Base-by-base conservation (phyloP, 2,888 invertebrate species). In the Biston stratarius region DNA sequence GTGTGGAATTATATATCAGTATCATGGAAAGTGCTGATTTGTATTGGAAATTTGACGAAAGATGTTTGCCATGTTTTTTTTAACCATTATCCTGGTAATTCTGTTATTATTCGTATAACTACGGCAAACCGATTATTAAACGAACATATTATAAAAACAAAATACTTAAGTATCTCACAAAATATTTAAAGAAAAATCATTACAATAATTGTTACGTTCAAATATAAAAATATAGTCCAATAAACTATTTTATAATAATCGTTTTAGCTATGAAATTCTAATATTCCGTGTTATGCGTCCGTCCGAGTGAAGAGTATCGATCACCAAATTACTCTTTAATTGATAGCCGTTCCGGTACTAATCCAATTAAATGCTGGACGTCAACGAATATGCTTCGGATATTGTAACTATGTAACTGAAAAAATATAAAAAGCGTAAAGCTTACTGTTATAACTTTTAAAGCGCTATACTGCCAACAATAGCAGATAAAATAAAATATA, bases 371-470 rank as follows among this genome's bases (percentile, higher is more conserved):
- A 61, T 67, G 24, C 59, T 36, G 57, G 64, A 75, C 64, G 72
- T 71, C 75, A 77, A 75, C 74, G 64, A 72, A 76, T 73, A 70
- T 65, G 63, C 66, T 33, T 44, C 71, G 71, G 65, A 67, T 72
- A 77, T 67, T 65, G 71, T 76, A 78, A 77, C 77, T 77, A n/a
- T n/a, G n/a, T n/a, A 74, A 69, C 47, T 48, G 47, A 49, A 49
- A 78, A 57, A 67, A 67, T 60, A 53, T 69, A 75, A 77, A 71
- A 76, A 77, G 71, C 77, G 75, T 77, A 77, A 76, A 80, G 78
- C 76, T 79, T 80, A 74, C 70, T 71, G 78, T 64, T 75, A 76
- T 75, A 75, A 79, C 74, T 84, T 12, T 12, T 83, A 82, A 82
- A 8, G 14, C n/a, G 52, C 12, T 53, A 9, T 38, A 38, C n/a